Base-by-base conservation (phyloP, 2,797 vertebrate genomes). In the Hemibagrus guttatus region DNA sequence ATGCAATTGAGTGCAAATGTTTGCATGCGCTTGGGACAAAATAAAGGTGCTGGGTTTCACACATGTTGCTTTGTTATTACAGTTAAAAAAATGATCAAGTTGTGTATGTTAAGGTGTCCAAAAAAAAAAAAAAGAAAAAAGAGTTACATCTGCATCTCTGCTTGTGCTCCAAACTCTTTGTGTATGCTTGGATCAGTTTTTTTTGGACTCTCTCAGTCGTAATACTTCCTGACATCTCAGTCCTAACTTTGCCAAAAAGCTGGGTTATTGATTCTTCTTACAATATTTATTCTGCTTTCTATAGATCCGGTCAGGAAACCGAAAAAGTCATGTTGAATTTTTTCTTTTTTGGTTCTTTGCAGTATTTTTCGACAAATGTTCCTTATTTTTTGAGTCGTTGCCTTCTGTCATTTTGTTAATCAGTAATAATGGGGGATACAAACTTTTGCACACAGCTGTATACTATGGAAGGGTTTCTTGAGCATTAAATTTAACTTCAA, bases 251-350 rank as follows among this genome's bases (percentile, higher is more conserved):
- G 81, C 81, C 81, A 83, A 83, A 69, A 63, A 3, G 11, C 81
- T 54, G 35, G 46, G 28, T 12, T 83, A 83, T 68, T 83, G 81
- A 83, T 76, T 64, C 64, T 61, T 63, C 59, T 75, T 75, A 13
- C 56, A 61, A 63, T 74, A 84, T 64, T 28, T 64, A 42, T 58
- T 84, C 61, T 66, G 61, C 59, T 66, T 52, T 81, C 42, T 81
- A 49, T 49, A 83, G 46, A 35, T 35, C 64, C 7, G 63, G 28
- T 23, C 28, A 54, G 49, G 6, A 68, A 11, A 52, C 11, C 1
- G 13, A 31, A n/a, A 83, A 83, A 49, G 28, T 26, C 63, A 68
- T 52, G 63, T 13, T 52, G 63, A n/a, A 59, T 68, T 68, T 54
- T 28, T 28, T 49, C 49, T 64, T 49, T 49, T 28, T 64, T 49